Evolutionary conservation across 2,888 invertebrate species (phyloP), one percentile per base, ranked within the genome.

Genomic region (Drosophila tanythrix): DNA sequence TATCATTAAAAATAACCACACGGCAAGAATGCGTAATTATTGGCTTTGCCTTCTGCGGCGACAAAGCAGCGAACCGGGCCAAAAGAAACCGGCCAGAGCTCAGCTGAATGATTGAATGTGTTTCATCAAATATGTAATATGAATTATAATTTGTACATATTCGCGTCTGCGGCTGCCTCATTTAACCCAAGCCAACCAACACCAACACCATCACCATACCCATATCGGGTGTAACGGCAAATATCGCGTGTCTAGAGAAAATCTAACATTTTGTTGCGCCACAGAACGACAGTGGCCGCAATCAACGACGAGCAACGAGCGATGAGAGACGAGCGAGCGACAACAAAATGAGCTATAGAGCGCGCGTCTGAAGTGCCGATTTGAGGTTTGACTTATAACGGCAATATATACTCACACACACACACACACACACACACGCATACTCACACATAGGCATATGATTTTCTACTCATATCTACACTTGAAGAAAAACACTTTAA

Each of bases 61-160:
- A 21, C 61, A 66, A 35, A 43, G 55, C 66, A 58, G 59, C 56
- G 40, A 70, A 70, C 50, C 51, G n/a, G 55, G 46, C 48, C 11
- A 50, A 40, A 33, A 51, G 21, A 36, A 40, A 53, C 27, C 15
- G 53, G 21, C 46, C 31, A 3, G 68, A 25, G 15, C 53, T 21
- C 15, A 67, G 67, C 43, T 75, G 71, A 75, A 82, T 85, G 85
- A 88, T 90, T 88, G 87, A 86, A 86, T 89, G 86, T 90, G 90
- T 86, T 86, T 90, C 90, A 86, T 90, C 86, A 90, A 86, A 86
- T 86, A 88, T 83, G 83, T 86, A 86, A 89, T 88, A 90, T 86
- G 82, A 88, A 88, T 90, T 86, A 86, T 86, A 90, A 90, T 90
- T 86, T 90, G 74, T 76, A 81, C 87, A 78, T 86, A 89, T 84